Conservation (phyloP, 2,888 invertebrate genomes). For the Lasioglossum vierecki region DNA sequence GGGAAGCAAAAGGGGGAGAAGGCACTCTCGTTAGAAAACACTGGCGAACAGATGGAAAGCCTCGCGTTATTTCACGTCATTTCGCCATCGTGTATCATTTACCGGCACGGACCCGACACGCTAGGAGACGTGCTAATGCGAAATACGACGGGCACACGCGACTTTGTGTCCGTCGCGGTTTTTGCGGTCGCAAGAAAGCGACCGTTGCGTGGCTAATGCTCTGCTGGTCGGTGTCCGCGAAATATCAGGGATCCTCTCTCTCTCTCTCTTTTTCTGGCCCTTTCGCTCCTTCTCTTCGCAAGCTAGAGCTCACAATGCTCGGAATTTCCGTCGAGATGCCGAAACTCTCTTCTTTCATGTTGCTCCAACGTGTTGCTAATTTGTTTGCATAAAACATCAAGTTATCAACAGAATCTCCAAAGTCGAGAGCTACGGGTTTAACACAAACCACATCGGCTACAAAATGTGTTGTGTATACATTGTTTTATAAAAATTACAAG, state of each 20-base stretch:
- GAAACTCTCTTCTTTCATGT: neutral
- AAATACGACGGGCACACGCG: conserved; percentile 47
- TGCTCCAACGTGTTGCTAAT: too few species aligned
- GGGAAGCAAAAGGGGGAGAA: neutral
- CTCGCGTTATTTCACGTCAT: conserved; percentile 47
- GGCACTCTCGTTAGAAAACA: conserved; percentile 30
- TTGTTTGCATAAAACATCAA: too few species aligned
- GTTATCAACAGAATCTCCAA: too few species aligned
- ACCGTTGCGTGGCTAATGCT: conserved; percentile 18
- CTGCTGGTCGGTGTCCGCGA: neutral
- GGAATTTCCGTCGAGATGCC: neutral
- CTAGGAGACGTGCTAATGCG: conserved; percentile 49
- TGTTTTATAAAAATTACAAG: too few species aligned
- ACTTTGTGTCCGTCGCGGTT: conserved; percentile 28
- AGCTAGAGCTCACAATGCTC: neutral
- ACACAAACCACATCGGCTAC: too few species aligned
- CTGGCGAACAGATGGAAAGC: conserved; percentile 49
- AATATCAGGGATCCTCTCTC: neutral
- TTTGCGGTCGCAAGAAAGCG: conserved; percentile 38
- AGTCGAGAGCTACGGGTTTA: too few species aligned
- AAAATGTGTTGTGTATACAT: too few species aligned
- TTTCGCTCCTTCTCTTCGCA: neutral
- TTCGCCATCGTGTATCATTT: conserved; percentile 55
- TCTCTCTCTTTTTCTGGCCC: neutral
- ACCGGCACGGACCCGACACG: conserved; percentile 41